phyloP scores from a whole-genome alignment of 92 coral and sea anemone genomes.

The Siderastrea siderea region DNA sequence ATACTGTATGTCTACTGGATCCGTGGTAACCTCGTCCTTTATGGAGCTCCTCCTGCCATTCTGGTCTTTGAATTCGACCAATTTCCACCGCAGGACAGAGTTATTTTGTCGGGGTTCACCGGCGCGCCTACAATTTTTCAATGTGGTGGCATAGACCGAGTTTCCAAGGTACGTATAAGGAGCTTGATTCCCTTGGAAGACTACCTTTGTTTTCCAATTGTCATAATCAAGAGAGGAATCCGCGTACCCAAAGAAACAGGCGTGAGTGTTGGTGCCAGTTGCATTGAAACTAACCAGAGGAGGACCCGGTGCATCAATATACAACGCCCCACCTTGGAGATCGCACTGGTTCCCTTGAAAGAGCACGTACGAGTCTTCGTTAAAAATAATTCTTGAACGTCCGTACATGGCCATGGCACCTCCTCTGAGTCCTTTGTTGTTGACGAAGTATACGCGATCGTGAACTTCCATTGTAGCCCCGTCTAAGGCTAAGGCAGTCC shows the following conservation, averaged over 20 bases:
- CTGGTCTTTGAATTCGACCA: slow-evolving; percentile 61
- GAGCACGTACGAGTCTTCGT: slow-evolving; percentile 56
- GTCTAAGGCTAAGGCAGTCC: slow-evolving; percentile 85
- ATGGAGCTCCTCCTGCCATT: slow-evolving; percentile 49
- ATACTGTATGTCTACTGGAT: slow-evolving; percentile 76
- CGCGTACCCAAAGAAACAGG: slow-evolving; percentile 86
- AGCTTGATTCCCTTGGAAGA: slow-evolving; percentile 78
- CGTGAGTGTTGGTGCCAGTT: slow-evolving; percentile 73
- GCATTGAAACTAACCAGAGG: slow-evolving; percentile 79
- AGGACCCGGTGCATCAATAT: slow-evolving; percentile 85
- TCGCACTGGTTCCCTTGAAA: slow-evolving; percentile 76
- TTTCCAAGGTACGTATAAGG: slow-evolving; percentile 71
- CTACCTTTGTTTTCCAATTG: slow-evolving; percentile 80
- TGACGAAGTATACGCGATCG: slow-evolving; percentile 58
- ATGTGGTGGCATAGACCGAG: slow-evolving; percentile 88
- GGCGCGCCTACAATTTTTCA: slow-evolving; percentile 79
- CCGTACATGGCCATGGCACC: slow-evolving; percentile 97
- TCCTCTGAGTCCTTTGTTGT: slow-evolving; percentile 82
- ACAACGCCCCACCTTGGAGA: slow-evolving; percentile 89
- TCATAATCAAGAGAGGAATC: slow-evolving; percentile 66
- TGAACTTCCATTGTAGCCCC: slow-evolving; percentile 74
- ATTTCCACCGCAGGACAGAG: slow-evolving; percentile 85
- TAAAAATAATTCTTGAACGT: slow-evolving; percentile 74
- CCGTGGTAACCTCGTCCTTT: slow-evolving; percentile 77
- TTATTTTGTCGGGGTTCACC: slow-evolving; percentile 81